Evolutionary conservation across 2,797 vertebrate genomes (phyloP).

Genomic region (Brachymystax lenok): DNA sequence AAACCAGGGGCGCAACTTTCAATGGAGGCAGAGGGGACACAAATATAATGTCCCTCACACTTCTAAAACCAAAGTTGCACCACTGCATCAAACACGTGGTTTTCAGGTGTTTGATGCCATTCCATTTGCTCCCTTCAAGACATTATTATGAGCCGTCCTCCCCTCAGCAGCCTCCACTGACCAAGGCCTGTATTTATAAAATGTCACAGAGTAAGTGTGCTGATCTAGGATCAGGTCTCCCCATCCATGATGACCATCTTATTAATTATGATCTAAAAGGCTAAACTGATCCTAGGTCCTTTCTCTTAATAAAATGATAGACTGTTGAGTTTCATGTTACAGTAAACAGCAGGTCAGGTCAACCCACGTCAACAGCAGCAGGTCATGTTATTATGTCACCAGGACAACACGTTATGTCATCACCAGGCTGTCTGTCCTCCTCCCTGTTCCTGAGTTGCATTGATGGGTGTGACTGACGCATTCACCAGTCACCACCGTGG

Average conservation of each 20-base stretch:
- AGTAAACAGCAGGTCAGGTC: neutral
- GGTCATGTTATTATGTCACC: neutral
- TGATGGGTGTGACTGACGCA: neutral
- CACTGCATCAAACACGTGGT: too few relatives aligned
- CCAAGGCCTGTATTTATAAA: neutral
- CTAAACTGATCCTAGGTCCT: neutral
- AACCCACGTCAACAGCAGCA: neutral
- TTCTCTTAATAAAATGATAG: neutral
- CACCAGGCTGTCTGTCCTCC: neutral
- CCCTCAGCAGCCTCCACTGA: too few relatives aligned
- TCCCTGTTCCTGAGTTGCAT: neutral
- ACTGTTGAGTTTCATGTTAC: neutral
- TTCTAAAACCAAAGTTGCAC: too few relatives aligned
- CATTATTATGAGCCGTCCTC: too few relatives aligned
- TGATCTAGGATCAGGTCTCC: neutral
- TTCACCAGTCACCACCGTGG: neutral
- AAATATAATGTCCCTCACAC: too few relatives aligned
- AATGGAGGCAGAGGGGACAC: too few relatives aligned
- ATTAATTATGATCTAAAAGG: neutral
- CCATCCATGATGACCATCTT: neutral
- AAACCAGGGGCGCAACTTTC: too few relatives aligned
- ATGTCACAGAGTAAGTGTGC: neutral
- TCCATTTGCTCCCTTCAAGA: too few relatives aligned
- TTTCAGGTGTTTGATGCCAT: too few relatives aligned
- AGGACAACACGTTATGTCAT: neutral